Base-by-base conservation (phyloP, 2,113 vertebrate species). In the Xiphias gladius region DNA sequence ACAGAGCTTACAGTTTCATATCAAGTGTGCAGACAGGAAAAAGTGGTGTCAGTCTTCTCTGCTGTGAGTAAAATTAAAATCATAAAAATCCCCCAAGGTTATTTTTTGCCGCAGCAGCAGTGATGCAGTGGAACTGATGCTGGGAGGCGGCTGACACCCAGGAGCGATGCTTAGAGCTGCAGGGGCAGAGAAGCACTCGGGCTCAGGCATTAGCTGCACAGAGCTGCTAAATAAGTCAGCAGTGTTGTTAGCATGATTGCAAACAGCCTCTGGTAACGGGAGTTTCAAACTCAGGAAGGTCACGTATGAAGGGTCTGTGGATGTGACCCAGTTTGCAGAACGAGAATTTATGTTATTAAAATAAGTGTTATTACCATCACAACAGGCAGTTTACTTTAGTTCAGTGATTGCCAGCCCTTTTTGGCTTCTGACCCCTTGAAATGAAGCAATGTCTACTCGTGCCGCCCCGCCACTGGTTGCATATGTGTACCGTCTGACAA, bases 211-310 rank as follows among this genome's bases (percentile, higher is more conserved):
- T 22, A 22, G 50, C 20, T 8, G 50, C 50, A 52, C 19, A 57
- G 54, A 57, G 54, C n/a, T 57, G 54, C 54, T 57, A 57, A 57
- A 57, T 57, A 57, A 57, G 54, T 57, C n/a, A 57, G 54, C n/a
- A 26, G 54, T 5, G 54, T 12, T 57, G 54, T 57, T 57, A 57
- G 54, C n/a, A 24, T 57, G 54, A 57, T 57, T 24, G 54, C 54
- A 57, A 57, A 57, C 54, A 57, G 54, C 54, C 10, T 57, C 54
- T 57, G n/a, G n/a, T 57, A 57, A 57, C 10, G n/a, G n/a, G n/a
- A 7, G 54, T 10, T 22, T 52, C 20, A n/a, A 52, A 52, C 50
- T 52, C 50, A 22, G 50, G 22, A 3, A 52, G 50, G 50, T 52
- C 50, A n/a, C 10, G 50, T 52, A 20, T 52, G 7, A 52, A 8